Evolutionary conservation across 2,888 invertebrate genomes (phyloP), one percentile per base, ranked within the genome.

Genomic region (Priocnemis perturbator): DNA sequence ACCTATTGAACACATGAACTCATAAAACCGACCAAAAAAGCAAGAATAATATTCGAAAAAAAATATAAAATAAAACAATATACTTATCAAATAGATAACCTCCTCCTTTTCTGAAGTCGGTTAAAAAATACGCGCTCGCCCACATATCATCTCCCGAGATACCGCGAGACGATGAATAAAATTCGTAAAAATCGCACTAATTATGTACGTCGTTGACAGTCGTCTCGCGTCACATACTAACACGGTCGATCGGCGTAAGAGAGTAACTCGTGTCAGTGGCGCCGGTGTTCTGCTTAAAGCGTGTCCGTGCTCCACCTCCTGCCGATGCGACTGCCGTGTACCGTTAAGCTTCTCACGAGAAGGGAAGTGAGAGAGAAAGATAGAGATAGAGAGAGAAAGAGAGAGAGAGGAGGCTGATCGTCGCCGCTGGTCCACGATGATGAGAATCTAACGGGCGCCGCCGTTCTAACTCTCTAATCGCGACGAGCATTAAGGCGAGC

Each of bases 371-470:
- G 11, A n/a, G 55, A 17, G 14, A 3, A 19, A 50, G 17, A 4
- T 9, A 14, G 11, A 50, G 19, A 50, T n/a, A 7, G 26, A n/a
- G 15, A 7, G 11, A 0, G 26, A 55, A 1, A 55, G 30, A 3
- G 9, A 53, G 53, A 4, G n/a, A 5, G 3, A 17, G n/a, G 19
- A 58, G 19, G 5, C 20, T 20, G 44, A 7, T 56, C 30, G 26
- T 30, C 9, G 48, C 15, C 17, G 48, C 21, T 47, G 48, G 50
- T 20, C 61, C 26, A 11, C 63, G 61, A 64, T 71, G 71, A 71
- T 71, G 71, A 68, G 71, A 71, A 71, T 64, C 71, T 71, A 71
- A 71, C 71, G 71, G 71, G 57, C 71, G 67, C 59, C 44, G 70
- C 53, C 55, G 60, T 59, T 59, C 62, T 26, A 55, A 47, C 64